Percentiles rank a stretch among this genome's conserved stretches.
Conservation (phyloP, 2,888 invertebrate genomes). For the Conistra vaccinii region DNA sequence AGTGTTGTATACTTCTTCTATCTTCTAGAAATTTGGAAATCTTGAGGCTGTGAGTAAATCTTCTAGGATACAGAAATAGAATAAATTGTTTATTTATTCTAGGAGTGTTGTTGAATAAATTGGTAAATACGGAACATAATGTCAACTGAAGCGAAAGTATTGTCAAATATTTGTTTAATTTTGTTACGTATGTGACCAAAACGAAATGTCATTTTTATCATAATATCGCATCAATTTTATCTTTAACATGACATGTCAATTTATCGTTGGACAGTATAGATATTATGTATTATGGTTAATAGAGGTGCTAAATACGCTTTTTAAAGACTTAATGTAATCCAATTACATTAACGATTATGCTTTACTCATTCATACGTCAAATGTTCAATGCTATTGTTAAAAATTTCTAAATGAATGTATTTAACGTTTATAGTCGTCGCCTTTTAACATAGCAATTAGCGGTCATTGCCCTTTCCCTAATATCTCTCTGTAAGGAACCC, state of each 20-base stretch:
- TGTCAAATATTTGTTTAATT: not conserved
- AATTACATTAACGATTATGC: not conserved
- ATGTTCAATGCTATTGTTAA: not conserved
- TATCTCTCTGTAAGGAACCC: too few relatives aligned
- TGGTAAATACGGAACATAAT: slow-evolving; percentile 8
- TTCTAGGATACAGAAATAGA: slow-evolving; percentile 1
- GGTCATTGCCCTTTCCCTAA: too few relatives aligned
- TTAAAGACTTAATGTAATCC: not conserved
- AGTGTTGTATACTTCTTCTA: slow-evolving; percentile 33
- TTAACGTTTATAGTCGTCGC: not conserved
- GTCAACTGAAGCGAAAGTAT: slow-evolving; percentile 25
- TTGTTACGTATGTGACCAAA: not conserved
- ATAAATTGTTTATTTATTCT: not conserved
- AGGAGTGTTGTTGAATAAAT: not conserved
- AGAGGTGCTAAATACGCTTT: not conserved
- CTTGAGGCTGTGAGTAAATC: slow-evolving; percentile 36
- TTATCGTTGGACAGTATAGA: not conserved
- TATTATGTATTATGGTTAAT: not conserved
- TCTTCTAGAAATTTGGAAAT: slow-evolving; percentile 29
- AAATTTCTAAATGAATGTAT: not conserved
- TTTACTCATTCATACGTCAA: not conserved
- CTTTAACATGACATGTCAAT: not conserved
- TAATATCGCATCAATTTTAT: not conserved
- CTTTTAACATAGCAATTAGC: too few relatives aligned
- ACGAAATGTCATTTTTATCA: too few relatives aligned